Evolutionary conservation across 2,888 invertebrate species (phyloP).

Genomic region (Selenia dentaria): DNA sequence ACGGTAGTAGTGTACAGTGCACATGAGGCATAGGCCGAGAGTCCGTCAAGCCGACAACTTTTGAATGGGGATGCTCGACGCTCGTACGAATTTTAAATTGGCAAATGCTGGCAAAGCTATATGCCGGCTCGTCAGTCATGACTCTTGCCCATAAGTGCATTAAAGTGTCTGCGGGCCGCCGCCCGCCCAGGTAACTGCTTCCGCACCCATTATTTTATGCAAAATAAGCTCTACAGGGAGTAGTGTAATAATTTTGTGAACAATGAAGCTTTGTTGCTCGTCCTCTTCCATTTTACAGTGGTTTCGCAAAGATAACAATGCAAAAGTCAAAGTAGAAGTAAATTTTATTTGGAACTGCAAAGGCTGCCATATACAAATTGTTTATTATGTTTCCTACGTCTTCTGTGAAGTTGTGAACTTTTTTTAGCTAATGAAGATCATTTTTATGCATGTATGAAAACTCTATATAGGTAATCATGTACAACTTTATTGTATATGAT

Average conservation of each 20-base stretch:
- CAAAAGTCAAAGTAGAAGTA: conserved; percentile 23
- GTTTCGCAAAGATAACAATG: conserved; percentile 34
- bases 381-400: conserved; percentile 9
- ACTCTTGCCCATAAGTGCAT: conserved; percentile 62
- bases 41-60: conserved; percentile 44
- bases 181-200: conserved; percentile 50
- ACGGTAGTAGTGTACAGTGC: no score
- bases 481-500: no score
- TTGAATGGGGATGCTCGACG: conserved; percentile 42
- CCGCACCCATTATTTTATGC: conserved; percentile 68
- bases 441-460: no score
- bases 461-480: no score
- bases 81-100: conserved; percentile 48
- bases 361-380: conserved; percentile 14
- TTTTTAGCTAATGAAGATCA: background rate
- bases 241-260: conserved; percentile 64
- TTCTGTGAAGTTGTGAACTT: background rate
- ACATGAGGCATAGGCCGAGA: conserved; percentile 40
- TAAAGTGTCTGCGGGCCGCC: conserved; percentile 55
- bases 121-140: conserved; percentile 52
- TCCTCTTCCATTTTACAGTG: conserved; percentile 37
- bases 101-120: conserved; percentile 39
- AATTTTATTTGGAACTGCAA: conserved; percentile 24
- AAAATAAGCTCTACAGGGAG: conserved; percentile 59
- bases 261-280: conserved; percentile 60